These are phyloP conservation scores for Sorex maritimensis DNA, from an alignment of 2,797 vertebrate species.

Conservation along the genomic window DNA sequence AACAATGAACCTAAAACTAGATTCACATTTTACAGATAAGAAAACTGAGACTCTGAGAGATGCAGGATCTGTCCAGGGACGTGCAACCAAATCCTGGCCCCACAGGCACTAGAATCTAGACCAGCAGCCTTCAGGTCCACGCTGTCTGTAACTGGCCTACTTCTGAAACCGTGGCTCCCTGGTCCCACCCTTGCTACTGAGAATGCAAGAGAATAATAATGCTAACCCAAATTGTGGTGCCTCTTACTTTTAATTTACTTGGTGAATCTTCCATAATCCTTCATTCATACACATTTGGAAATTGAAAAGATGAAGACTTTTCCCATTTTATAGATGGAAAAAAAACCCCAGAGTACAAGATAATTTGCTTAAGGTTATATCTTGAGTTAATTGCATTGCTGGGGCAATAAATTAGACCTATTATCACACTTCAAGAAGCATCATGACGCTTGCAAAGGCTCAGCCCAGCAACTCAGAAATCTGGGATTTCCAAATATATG, in stretches of 20 bases:
- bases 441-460: not conserved
- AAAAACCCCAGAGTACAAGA: slow-evolving; percentile 6
- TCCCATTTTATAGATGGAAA: slow-evolving; percentile 10
- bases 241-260: not conserved
- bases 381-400: not conserved
- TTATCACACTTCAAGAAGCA: not conserved
- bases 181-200: not conserved
- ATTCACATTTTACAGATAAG: not conserved
- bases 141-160: not conserved
- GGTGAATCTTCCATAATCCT: slow-evolving; percentile 31
- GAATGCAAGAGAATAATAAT: not conserved
- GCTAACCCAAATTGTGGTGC: not conserved
- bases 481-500: not conserved
- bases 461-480: slow-evolving; percentile 7
- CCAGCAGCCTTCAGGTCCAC: not conserved
- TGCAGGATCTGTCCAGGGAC: not conserved
- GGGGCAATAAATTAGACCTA: not conserved
- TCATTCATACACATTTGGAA: not conserved
- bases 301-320: not conserved
- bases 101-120: not conserved
- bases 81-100: not conserved
- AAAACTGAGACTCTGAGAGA: not conserved
- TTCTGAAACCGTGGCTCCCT: not conserved
- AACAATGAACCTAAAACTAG: not conserved
- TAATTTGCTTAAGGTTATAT: not conserved